Evolutionary conservation across 2,113 vertebrate species (phyloP), one percentile per base, ranked within the genome.

Genomic region (Trichechus manatus): DNA sequence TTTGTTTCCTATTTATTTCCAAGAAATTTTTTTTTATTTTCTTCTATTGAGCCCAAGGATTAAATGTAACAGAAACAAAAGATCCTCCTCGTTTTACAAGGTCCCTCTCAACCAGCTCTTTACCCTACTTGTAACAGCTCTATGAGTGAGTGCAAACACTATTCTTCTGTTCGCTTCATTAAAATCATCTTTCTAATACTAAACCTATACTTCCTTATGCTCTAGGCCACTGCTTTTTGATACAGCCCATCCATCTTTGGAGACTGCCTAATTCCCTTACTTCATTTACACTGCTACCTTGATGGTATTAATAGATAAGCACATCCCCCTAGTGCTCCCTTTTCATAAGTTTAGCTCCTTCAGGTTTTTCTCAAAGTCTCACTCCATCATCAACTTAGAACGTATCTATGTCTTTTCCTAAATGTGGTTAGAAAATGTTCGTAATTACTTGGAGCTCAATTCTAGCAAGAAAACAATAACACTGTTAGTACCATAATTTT

Each of bases 281-380:
- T 96, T 97, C 84, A 33, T 97, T 98, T 98, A 53, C 89, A 83
- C 93, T 68, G 91, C 92, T 92, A 95, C 93, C 95, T 94, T 56
- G 91, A 91, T 97, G 44, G 64, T 94, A 98, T 96, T 94, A 97
- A 98, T 98, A 97, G 97, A 96, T 11, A 4, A 61, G 17, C 7
- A 63, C 19, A 31, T 81, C 95, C 91, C 92, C 78, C 87, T 63
- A n/a, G 1, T 25, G 92, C 44, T 96, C 95, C 79, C 95, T 98
- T 96, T 96, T 50, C 95, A 86, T 98, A 94, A 93, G 75, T 95
- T 97, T 94, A 98, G 93, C 82, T 91, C 77, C 84, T 89, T 96
- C 85, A 90, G 47, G 23, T 68, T 96, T 86, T 96, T 81, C 96
- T 82, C 87, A 93, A 87, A 96, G 64, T 89, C 39, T 93, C 77